phyloP scores from a whole-genome alignment of 2,113 vertebrate genomes.

The Peucedramus taeniatus region DNA sequence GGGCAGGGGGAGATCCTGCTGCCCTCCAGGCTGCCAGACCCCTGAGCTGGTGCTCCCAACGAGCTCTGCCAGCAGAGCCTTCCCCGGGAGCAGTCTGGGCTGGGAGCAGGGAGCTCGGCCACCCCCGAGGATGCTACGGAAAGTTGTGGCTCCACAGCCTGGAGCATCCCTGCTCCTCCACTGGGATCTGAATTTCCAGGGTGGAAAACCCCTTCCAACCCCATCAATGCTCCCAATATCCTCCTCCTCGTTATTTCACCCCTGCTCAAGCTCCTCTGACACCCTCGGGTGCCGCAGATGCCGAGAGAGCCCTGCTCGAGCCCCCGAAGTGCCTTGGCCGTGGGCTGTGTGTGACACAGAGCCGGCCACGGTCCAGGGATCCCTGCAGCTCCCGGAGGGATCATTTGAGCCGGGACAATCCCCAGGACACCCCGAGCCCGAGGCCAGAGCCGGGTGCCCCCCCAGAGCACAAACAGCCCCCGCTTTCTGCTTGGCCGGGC shows the following conservation, averaged over 20 bases:
- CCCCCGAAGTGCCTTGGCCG: accelerated
- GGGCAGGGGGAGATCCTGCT: accelerated
- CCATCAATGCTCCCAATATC: accelerated
- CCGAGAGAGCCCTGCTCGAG: not conserved
- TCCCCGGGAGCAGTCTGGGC: accelerated
- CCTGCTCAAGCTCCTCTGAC: not conserved
- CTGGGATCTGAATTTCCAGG: not conserved
- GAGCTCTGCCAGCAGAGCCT: not conserved
- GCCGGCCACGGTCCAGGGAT: not conserved
- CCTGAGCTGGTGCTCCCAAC: not conserved
- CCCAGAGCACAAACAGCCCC: not conserved
- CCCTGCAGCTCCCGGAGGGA: not conserved
- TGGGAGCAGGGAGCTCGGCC: not conserved
- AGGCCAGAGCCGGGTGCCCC: accelerated
- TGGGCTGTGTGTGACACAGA: not conserved
- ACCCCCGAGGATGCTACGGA: not conserved
- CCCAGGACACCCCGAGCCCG: not conserved
- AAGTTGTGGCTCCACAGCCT: not conserved
- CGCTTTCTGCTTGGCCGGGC: accelerated
- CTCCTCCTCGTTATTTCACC: not conserved
- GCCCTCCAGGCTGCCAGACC: not conserved
- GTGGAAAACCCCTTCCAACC: not conserved
- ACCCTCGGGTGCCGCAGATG: not conserved
- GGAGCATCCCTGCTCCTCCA: not conserved
- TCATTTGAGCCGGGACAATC: accelerated